A percentile compares a stretch with the other conserved stretches of the same genome.
These are phyloP conservation scores for Ciconia stormi DNA, from an alignment of 2,113 vertebrate species.

Conservation along the genomic window DNA sequence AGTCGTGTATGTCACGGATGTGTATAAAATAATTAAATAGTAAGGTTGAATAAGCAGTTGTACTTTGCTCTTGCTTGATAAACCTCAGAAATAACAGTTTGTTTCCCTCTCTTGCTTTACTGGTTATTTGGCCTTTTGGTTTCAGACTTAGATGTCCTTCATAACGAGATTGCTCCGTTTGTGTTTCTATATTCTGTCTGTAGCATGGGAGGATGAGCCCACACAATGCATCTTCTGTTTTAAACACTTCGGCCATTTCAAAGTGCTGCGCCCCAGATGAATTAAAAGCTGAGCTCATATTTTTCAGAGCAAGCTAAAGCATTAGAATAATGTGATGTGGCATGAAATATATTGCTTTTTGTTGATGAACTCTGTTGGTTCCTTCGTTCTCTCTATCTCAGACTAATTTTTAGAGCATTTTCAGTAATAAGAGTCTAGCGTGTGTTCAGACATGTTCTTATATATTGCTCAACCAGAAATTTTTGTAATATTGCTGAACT, in stretches of 20 bases:
- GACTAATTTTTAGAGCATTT: not conserved
- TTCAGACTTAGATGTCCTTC: constrained; percentile 34
- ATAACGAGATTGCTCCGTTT: not conserved
- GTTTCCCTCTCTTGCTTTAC: not conserved
- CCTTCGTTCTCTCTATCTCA: not conserved
- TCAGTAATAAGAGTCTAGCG: not conserved
- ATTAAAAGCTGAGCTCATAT: constrained; percentile 49
- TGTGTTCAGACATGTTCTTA: not conserved
- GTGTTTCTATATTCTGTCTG: not conserved
- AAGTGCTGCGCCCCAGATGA: constrained; percentile 5
- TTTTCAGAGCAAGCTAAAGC: constrained; percentile 43
- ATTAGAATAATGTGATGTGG: constrained; percentile 12
- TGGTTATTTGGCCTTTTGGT: constrained; percentile 14
- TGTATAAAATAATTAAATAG: not conserved
- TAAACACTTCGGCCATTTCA: not conserved
- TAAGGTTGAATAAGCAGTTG: not conserved
- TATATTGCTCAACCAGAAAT: not conserved
- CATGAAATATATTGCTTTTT: not conserved
- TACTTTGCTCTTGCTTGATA: not conserved
- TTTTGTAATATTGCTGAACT: not conserved
- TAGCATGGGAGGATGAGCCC: not conserved
- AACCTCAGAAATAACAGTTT: not conserved
- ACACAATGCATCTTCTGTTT: constrained; percentile 43
- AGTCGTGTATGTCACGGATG: not conserved
- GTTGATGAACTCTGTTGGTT: not conserved